phyloP scores from a whole-genome alignment of 2,113 vertebrate species.

The Nothobranchius kuhntae region DNA sequence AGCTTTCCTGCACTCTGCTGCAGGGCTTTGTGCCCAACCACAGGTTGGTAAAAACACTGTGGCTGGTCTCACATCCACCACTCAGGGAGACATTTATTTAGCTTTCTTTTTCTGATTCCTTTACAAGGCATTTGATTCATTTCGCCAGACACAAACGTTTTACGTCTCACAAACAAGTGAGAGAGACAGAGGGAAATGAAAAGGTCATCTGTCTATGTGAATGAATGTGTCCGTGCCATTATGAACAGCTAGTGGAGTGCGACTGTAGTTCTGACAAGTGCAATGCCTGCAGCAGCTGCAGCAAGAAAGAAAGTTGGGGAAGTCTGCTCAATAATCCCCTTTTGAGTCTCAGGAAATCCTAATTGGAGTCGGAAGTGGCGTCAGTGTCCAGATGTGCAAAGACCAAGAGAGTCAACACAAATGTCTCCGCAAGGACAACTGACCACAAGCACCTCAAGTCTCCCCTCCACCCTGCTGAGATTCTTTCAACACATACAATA shows the following conservation, averaged over 20 bases:
- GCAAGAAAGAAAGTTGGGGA: conserved; percentile 65
- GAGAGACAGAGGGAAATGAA: conserved; percentile 12
- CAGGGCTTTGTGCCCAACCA: conserved; percentile 54
- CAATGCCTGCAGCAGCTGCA: conserved; percentile 65
- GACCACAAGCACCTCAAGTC: conserved; percentile 47
- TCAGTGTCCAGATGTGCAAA: conserved; percentile 73
- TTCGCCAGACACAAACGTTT: conserved; percentile 27
- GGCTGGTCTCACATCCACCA: conserved; percentile 37
- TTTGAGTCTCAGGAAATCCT: conserved; percentile 79
- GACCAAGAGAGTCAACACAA: conserved; percentile 57
- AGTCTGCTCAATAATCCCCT: conserved; percentile 71
- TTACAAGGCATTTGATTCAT: conserved; percentile 39
- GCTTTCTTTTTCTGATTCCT: conserved; percentile 41
- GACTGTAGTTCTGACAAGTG: conserved; percentile 45
- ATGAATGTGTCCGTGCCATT: conserved; percentile 44
- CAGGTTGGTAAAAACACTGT: conserved; percentile 51
- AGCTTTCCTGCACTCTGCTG: conserved; percentile 46
- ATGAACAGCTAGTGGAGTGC: conserved; percentile 60
- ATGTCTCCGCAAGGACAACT: conserved; percentile 43
- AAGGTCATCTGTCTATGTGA: conserved; percentile 32
- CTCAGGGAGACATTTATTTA: conserved; percentile 34
- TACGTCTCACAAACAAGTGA: conserved; percentile 7
- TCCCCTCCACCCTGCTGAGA: conserved; percentile 38
- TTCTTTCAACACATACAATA: conserved; percentile 39
- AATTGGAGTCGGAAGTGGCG: conserved; percentile 75